Percentiles rank a stretch among this genome's conserved stretches.
Conservation (phyloP, 1,140 invertebrate genomes). For the Heliconius himera region DNA sequence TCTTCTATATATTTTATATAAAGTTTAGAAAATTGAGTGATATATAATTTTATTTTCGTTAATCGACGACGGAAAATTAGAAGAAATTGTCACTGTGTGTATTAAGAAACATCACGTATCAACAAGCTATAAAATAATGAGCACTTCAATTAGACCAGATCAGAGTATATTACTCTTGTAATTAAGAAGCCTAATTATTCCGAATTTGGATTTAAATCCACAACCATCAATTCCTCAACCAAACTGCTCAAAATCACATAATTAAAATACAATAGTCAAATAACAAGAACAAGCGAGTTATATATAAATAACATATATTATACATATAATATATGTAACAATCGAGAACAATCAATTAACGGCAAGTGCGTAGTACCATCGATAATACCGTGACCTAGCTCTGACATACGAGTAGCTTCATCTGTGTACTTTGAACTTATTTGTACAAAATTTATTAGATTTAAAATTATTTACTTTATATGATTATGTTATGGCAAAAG, state of each 20-base stretch:
- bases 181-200: too few relatives aligned
- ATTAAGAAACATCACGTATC: too few relatives aligned
- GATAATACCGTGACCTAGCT: conserved; percentile 5
- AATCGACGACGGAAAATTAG: too few relatives aligned
- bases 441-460: neutral
- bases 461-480: neutral
- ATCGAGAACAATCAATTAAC: neutral
- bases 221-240: neutral
- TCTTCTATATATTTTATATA: too few relatives aligned
- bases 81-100: too few relatives aligned
- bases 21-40: too few relatives aligned
- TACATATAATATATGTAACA: too few relatives aligned
- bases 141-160: too few relatives aligned
- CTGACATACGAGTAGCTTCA: neutral
- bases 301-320: neutral
- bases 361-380: neutral
- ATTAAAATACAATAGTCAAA: neutral
- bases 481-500: too few relatives aligned
- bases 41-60: too few relatives aligned
- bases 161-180: too few relatives aligned
- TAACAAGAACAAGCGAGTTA: neutral
- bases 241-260: neutral
- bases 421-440: conserved; percentile 11
- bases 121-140: too few relatives aligned
- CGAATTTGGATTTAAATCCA: neutral